phyloP scores from a whole-genome alignment of 2,797 vertebrate species.

The Halcyon smyrnensis region DNA sequence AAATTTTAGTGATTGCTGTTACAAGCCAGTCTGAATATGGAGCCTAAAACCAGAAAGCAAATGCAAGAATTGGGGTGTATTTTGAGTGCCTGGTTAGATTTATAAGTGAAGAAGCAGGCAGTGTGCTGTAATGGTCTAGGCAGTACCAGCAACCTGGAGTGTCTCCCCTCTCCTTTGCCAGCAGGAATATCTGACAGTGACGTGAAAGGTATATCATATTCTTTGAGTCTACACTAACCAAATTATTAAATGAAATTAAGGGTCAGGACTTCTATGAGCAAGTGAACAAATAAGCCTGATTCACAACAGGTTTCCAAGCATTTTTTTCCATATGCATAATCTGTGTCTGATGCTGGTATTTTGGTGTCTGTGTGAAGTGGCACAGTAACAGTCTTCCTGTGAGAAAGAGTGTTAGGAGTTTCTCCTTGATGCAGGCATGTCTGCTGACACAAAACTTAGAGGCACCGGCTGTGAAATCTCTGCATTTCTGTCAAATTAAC shows the following conservation, averaged over 20 bases:
- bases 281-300: not conserved
- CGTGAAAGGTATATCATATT: not conserved
- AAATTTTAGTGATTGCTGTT: not conserved
- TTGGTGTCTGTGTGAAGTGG: not conserved
- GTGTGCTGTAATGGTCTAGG: not conserved
- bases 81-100: not conserved
- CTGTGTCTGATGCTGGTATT: rapidly evolving
- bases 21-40: not conserved
- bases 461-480: not conserved
- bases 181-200: not conserved
- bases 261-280: not conserved
- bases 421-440: not conserved
- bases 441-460: not conserved
- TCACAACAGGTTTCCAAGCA: not conserved
- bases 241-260: not conserved
- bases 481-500: not conserved
- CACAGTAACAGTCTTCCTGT: not conserved
- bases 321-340: not conserved
- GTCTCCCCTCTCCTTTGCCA: not conserved
- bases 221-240: not conserved
- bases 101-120: not conserved
- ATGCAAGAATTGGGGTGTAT: not conserved
- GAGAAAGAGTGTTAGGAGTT: not conserved
- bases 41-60: not conserved
- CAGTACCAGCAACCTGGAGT: not conserved